A percentile compares a stretch with the other conserved stretches of the same genome.
These are phyloP conservation scores for Cirrhinus molitorella DNA, from an alignment of 2,797 vertebrate species.

Conservation along the genomic window DNA sequence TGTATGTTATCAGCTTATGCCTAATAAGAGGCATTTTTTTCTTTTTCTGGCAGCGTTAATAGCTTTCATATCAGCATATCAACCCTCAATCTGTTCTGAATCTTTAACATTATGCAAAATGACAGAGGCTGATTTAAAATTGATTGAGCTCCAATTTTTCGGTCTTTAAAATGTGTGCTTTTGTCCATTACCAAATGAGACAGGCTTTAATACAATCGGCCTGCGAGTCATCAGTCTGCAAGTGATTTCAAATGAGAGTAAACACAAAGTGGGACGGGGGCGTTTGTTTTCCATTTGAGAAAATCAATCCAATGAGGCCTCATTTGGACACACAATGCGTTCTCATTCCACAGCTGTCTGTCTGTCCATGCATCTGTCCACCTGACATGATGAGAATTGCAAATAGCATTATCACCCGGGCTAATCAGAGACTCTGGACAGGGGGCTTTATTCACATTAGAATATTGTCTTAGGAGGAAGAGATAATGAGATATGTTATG, in stretches of 20 bases:
- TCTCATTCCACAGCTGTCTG: slow-evolving; percentile 38
- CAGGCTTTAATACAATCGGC: slow-evolving; percentile 53
- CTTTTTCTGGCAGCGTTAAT: background rate
- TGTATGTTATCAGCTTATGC: background rate
- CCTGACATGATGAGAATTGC: slow-evolving; percentile 33
- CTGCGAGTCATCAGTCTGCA: slow-evolving; percentile 38
- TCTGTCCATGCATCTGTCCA: slow-evolving; percentile 37
- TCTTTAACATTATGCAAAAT: slow-evolving; percentile 20
- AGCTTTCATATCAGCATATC: background rate
- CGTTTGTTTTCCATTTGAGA: slow-evolving; percentile 62
- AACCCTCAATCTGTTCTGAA: background rate
- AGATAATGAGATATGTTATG: slow-evolving; percentile 50
- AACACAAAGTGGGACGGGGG: slow-evolving; percentile 47
- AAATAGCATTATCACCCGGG: slow-evolving; percentile 39
- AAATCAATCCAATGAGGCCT: slow-evolving; percentile 58
- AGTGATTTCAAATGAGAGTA: slow-evolving; percentile 49
- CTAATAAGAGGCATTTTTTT: background rate
- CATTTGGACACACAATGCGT: slow-evolving; percentile 52
- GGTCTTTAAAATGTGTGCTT: slow-evolving; percentile 38
- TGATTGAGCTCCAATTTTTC: slow-evolving; percentile 25
- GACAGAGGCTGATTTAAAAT: slow-evolving; percentile 32
- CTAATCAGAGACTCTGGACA: slow-evolving; percentile 49
- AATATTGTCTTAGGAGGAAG: slow-evolving; percentile 50
- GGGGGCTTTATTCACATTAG: slow-evolving; percentile 15
- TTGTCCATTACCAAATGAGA: slow-evolving; percentile 47